Evolutionary conservation across 2,113 vertebrate genomes (phyloP).

Genomic region (Phalacrocorax carbo): DNA sequence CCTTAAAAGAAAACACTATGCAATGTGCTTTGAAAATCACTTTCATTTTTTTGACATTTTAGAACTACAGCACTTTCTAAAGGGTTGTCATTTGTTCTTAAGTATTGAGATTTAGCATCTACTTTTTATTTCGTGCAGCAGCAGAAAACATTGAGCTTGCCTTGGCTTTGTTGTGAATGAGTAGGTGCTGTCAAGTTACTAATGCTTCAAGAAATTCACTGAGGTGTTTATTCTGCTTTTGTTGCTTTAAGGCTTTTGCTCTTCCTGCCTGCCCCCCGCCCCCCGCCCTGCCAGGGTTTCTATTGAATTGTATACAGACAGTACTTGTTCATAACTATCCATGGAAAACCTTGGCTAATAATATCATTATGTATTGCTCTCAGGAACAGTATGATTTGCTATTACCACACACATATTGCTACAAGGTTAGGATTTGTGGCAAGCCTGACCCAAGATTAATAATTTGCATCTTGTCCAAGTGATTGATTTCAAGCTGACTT

Average conservation of each 20-base stretch:
- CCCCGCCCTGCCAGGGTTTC: neutral
- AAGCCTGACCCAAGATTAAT: neutral
- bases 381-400: neutral
- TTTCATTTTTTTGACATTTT: constrained; percentile 39
- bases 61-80: neutral
- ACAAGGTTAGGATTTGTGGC: neutral
- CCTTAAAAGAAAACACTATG: constrained; percentile 33
- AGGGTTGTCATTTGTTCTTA: constrained; percentile 38
- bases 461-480: constrained; percentile 34
- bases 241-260: constrained; percentile 1
- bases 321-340: neutral
- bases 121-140: constrained; percentile 29
- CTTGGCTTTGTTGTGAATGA: constrained; percentile 25
- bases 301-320: neutral
- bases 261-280: neutral
- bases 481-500: constrained; percentile 8
- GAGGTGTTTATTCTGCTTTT: constrained; percentile 37
- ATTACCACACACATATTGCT: neutral
- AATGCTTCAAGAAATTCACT: constrained; percentile 30
- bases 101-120: neutral
- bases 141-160: constrained; percentile 17
- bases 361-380: neutral
- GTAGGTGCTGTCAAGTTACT: constrained; percentile 41
- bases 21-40: constrained; percentile 36
- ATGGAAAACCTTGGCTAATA: neutral